Evolutionary conservation across 2,113 vertebrate genomes (phyloP).

Genomic region (Struthio camelus): DNA sequence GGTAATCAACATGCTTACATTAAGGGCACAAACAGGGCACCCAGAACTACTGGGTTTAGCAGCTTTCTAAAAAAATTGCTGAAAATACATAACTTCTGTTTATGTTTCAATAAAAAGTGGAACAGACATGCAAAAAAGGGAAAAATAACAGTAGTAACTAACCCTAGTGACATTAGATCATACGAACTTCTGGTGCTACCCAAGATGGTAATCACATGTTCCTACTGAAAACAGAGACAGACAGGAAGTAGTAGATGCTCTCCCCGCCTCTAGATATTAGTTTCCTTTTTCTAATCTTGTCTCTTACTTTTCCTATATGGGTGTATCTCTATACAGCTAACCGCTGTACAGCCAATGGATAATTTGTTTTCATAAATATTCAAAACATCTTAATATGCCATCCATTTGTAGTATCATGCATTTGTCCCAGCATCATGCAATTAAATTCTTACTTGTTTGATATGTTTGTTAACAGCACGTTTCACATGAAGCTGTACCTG

Average conservation of each 20-base stretch:
- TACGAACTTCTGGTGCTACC: background rate
- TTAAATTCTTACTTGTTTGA: too few species aligned
- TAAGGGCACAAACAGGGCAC: background rate
- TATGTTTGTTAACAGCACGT: background rate
- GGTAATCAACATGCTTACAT: background rate
- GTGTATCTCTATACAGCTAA: too few species aligned
- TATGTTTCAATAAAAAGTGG: background rate
- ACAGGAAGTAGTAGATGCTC: background rate
- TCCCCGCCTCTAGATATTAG: background rate
- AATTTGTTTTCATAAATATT: too few species aligned
- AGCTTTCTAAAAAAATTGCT: background rate
- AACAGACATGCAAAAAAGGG: background rate
- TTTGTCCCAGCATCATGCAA: background rate
- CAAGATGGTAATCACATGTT: background rate
- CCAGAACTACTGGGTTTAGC: background rate
- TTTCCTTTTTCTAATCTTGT: background rate
- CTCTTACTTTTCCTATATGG: too few species aligned
- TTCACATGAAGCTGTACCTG: background rate
- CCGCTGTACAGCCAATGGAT: too few species aligned
- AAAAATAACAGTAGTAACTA: background rate
- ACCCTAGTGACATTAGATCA: background rate
- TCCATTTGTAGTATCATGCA: too few species aligned
- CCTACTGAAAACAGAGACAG: background rate
- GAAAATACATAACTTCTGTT: background rate
- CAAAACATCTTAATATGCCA: too few species aligned